These are phyloP conservation scores for Nycticorax nycticorax DNA, from an alignment of 2,113 vertebrate species.

Conservation along the genomic window DNA sequence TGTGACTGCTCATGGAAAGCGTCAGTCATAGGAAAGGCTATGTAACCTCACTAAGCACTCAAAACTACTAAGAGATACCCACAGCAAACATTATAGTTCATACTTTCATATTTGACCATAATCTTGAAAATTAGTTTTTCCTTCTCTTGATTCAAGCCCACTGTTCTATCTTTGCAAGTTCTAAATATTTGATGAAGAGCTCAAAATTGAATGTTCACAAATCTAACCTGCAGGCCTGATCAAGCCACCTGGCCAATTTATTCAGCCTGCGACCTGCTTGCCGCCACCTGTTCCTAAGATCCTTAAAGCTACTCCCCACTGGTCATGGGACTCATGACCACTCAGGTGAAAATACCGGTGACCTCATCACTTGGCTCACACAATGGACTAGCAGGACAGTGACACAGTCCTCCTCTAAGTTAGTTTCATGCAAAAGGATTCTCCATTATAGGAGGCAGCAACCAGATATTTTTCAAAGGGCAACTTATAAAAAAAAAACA, in stretches of 20 bases:
- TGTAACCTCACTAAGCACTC: not conserved
- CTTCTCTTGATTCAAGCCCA: not conserved
- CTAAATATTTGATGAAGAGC: not conserved
- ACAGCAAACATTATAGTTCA: not conserved
- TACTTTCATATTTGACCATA: not conserved
- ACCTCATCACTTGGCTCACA: not conserved
- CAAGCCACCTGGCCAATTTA: not conserved
- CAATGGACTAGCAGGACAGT: not conserved
- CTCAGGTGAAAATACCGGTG: not conserved
- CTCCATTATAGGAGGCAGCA: not conserved
- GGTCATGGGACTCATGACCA: not conserved
- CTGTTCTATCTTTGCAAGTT: not conserved
- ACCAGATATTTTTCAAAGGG: not conserved
- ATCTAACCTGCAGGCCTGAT: not conserved
- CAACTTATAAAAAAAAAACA: not conserved
- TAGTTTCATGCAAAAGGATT: not conserved
- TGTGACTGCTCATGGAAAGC: not conserved
- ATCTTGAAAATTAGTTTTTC: not conserved
- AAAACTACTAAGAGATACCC: not conserved
- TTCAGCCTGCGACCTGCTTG: not conserved
- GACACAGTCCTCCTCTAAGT: not conserved
- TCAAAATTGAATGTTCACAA: not conserved
- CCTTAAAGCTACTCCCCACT: not conserved
- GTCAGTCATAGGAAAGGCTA: not conserved
- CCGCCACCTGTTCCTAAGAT: not conserved